phyloP scores from a whole-genome alignment of 2,888 invertebrate species.

The Mechanitis mazaeus region DNA sequence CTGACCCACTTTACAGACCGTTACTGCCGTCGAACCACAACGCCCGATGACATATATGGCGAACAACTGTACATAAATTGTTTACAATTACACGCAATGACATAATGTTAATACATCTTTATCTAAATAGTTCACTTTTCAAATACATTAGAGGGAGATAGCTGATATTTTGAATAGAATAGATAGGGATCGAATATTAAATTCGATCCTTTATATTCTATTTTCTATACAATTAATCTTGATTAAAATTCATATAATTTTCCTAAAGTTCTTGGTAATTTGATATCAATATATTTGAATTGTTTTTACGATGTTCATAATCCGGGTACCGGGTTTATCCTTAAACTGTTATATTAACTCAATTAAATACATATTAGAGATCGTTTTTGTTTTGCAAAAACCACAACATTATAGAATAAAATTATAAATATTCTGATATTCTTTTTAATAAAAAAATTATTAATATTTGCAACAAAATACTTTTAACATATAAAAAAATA shows the following conservation, averaged over 20 bases:
- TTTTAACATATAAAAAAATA: too few relatives aligned
- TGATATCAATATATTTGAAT: slow-evolving; percentile 12
- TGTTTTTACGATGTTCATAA: slow-evolving; percentile 14
- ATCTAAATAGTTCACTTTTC: neutral
- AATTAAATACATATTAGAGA: slow-evolving; percentile 19
- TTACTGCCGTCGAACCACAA: slow-evolving; percentile 60
- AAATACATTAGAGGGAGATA: neutral
- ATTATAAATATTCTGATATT: too few relatives aligned
- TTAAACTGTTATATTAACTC: slow-evolving; percentile 16
- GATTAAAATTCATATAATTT: too few relatives aligned
- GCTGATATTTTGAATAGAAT: too few relatives aligned
- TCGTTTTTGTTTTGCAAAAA: slow-evolving; percentile 6
- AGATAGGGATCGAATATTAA: too few relatives aligned
- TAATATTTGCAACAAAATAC: too few relatives aligned
- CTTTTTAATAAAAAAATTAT: too few relatives aligned
- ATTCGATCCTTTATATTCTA: too few relatives aligned
- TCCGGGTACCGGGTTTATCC: neutral
- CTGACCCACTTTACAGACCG: slow-evolving; percentile 65
- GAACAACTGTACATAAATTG: slow-evolving; percentile 22
- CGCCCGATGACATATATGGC: slow-evolving; percentile 34
- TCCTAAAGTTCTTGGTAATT: too few relatives aligned
- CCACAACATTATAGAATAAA: neutral
- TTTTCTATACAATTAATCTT: too few relatives aligned
- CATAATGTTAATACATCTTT: slow-evolving; percentile 8
- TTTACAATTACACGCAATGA: slow-evolving; percentile 21